These are phyloP conservation scores for Tuta absoluta DNA, from an alignment of 2,888 invertebrate genomes.

Conservation along the genomic window DNA sequence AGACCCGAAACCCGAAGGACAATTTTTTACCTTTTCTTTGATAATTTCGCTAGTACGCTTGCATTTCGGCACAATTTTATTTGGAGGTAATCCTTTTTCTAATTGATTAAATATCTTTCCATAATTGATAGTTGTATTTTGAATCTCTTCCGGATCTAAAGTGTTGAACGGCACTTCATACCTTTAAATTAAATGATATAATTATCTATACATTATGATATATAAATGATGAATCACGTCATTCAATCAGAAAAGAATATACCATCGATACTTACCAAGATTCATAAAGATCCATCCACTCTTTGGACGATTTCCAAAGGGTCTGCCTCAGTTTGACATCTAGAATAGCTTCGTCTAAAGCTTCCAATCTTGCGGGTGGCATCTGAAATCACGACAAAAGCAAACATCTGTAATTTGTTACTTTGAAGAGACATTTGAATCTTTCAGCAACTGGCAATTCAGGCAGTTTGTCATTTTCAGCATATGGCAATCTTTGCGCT, in stretches of 20 bases:
- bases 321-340: conserved; percentile 90
- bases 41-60: conserved; percentile 89
- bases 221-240: no score
- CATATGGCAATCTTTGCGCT: no score
- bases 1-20: no score
- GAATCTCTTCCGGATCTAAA: conserved; percentile 88
- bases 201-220: background rate
- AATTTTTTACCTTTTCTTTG: conserved; percentile 84
- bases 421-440: no score
- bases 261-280: conserved; percentile 80
- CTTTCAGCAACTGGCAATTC: no score
- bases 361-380: conserved; percentile 90
- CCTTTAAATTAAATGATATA: conserved; percentile 47
- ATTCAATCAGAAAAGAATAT: background rate
- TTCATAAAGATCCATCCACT: conserved; percentile 85
- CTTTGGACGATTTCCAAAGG: conserved; percentile 89
- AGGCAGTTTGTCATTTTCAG: no score
- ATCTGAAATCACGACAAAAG: conserved; percentile 73
- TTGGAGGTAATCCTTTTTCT: conserved; percentile 91
- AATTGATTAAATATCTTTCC: conserved; percentile 87
- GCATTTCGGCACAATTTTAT: conserved; percentile 88
- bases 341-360: conserved; percentile 88
- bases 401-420: background rate
- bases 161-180: conserved; percentile 80
- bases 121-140: conserved; percentile 83